A percentile compares a stretch with the other conserved stretches of the same genome.
phyloP scores from a whole-genome alignment of 2,888 invertebrate genomes.

The Acanthococcus lagerstroemiae region DNA sequence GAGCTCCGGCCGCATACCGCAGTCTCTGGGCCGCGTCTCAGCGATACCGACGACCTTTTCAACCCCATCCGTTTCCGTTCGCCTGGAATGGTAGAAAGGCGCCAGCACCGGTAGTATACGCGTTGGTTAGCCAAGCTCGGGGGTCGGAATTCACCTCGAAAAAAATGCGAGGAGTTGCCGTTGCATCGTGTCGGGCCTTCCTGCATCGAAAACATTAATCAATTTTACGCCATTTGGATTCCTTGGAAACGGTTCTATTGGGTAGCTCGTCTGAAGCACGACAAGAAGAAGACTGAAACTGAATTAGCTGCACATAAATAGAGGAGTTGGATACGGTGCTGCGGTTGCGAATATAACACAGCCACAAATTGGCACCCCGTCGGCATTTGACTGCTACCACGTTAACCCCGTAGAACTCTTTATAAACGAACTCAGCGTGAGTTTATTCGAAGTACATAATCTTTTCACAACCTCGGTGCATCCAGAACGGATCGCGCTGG shows the following conservation, averaged over 20 bases:
- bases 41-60: too few relatives aligned
- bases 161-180: too few relatives aligned
- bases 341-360: conserved; percentile 23
- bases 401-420: conserved; percentile 23
- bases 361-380: conserved; percentile 27
- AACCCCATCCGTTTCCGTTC: too few relatives aligned
- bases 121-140: too few relatives aligned
- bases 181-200: too few relatives aligned
- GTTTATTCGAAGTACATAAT: conserved; percentile 23
- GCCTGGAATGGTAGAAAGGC: too few relatives aligned
- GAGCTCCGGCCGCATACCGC: too few relatives aligned
- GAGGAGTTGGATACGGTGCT: not conserved
- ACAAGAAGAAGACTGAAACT: not conserved
- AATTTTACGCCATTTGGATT: not conserved
- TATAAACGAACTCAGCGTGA: conserved; percentile 19
- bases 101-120: too few relatives aligned
- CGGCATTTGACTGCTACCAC: conserved; percentile 25
- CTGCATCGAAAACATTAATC: not conserved
- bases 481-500: too few relatives aligned
- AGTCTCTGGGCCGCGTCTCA: too few relatives aligned
- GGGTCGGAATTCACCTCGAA: too few relatives aligned
- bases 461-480: too few relatives aligned
- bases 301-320: not conserved
- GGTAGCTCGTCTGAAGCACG: not conserved
- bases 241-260: not conserved